Evolutionary conservation across 1,140 invertebrate genomes (phyloP), one percentile per base, ranked within the genome.

Genomic region (Dryas iulia): DNA sequence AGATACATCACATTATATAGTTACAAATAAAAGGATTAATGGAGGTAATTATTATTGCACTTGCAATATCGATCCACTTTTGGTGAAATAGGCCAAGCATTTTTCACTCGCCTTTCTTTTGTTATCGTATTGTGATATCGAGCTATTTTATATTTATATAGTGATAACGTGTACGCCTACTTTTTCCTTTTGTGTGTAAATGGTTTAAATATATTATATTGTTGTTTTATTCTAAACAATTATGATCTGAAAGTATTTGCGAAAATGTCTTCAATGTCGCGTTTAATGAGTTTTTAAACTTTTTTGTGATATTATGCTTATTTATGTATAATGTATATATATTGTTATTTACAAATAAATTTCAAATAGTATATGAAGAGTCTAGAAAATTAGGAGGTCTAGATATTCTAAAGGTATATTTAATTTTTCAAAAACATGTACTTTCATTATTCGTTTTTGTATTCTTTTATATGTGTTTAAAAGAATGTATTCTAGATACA

Each of bases 11-110:
- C 11, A 31, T 28, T 52, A 28, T 25, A 53, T 0, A 25, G 14
- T 25, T 2, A 21, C 14, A 47, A 21, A 47, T 8, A 21, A 47
- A 21, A 47, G 8, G 14, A 8, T 18, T 7, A 25, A 25, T n/a
- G 12, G 3, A 25, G 24, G 24, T 25, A 56, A n/a, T 56, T 56
- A 26, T 56, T 56, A 53, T 10, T 73, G 67, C 63, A 69, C 12
- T 31, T 69, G 73, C 72, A 77, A 47, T 82, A 82, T 82, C 71
- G 80, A 82, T 82, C 80, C 69, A 59, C 59, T 66, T 68, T 35
- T 53, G 69, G 69, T 18, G 59, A 78, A 73, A 63, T 74, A 69
- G 76, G 76, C 52, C 74, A 73, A 63, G 47, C 53, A 68, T 28
- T 74, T n/a, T 73, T 71, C 60, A 54, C 30, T 35, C 14, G 57